These are phyloP conservation scores for Lithosia quadra DNA, from an alignment of 2,888 invertebrate species.

Conservation along the genomic window DNA sequence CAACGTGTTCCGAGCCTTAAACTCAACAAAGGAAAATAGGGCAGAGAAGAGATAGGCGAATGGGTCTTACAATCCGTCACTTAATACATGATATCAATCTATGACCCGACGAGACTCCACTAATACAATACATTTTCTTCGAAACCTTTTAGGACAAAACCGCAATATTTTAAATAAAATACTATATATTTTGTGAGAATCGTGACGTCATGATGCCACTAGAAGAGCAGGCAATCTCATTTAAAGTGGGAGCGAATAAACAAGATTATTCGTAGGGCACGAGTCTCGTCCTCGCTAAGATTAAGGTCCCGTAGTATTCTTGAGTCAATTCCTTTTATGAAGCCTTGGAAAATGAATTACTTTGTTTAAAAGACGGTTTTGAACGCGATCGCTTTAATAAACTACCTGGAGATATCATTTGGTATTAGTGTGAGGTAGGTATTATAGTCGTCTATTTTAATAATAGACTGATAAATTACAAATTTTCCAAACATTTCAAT, in stretches of 20 bases:
- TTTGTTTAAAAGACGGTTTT: conserved; percentile 40
- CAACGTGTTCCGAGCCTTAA: conserved; percentile 12
- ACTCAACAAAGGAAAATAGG: conserved; percentile 30
- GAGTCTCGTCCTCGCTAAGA: conserved; percentile 50
- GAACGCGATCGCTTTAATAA: conserved; percentile 40
- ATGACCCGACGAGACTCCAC: conserved; percentile 18
- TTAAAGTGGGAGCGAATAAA: conserved; percentile 63
- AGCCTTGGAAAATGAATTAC: conserved; percentile 33
- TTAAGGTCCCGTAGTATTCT: conserved; percentile 56
- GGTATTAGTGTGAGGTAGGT: too few species aligned
- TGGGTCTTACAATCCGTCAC: conserved; percentile 21
- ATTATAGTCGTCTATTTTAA: too few species aligned
- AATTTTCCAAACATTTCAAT: too few species aligned
- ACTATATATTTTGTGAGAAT: conserved; percentile 34
- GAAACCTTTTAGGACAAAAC: conserved; percentile 21
- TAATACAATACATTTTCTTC: conserved; percentile 30
- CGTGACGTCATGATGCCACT: conserved; percentile 40
- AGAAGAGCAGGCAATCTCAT: conserved; percentile 60
- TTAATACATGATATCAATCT: conserved; percentile 43
- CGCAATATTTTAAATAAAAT: conserved; percentile 39
- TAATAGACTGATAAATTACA: too few species aligned
- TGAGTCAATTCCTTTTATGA: conserved; percentile 59
- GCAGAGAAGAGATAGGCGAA: conserved; percentile 20
- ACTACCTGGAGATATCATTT: conserved; percentile 18
- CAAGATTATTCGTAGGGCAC: conserved; percentile 59